These are phyloP conservation scores for Crypturellus undulatus DNA, from an alignment of 2,113 vertebrate genomes.

Conservation along the genomic window DNA sequence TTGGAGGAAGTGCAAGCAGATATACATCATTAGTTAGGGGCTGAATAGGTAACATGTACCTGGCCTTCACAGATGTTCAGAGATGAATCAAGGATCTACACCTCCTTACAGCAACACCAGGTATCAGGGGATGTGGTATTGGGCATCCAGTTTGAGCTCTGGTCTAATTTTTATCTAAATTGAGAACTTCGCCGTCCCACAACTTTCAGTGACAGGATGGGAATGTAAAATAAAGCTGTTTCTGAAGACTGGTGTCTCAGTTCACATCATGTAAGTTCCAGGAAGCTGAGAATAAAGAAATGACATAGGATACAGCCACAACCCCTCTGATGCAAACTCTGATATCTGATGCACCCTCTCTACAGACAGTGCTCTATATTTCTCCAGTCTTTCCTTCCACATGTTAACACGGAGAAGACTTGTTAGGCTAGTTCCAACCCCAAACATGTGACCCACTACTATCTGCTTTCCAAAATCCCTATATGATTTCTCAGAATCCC, in stretches of 20 bases:
- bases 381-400: neutral
- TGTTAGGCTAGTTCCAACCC: neutral
- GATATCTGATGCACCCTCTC: neutral
- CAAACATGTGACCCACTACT: neutral
- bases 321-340: neutral
- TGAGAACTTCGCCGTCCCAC: fast-evolving
- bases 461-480: neutral
- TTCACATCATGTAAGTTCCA: neutral
- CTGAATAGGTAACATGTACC: neutral
- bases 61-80: neutral
- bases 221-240: neutral
- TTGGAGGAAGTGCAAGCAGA: neutral
- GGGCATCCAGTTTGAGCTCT: neutral
- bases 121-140: neutral
- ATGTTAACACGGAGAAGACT: neutral
- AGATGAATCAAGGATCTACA: neutral
- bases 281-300: neutral
- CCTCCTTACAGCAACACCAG: neutral
- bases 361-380: neutral
- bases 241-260: neutral
- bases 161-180: neutral
- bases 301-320: neutral
- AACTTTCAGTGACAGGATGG: neutral
- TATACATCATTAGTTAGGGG: no score
- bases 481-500: neutral